Evolutionary conservation across 35 echinoderm and acorn worm species (phyloP).

Genomic region (Antedon bifida): DNA sequence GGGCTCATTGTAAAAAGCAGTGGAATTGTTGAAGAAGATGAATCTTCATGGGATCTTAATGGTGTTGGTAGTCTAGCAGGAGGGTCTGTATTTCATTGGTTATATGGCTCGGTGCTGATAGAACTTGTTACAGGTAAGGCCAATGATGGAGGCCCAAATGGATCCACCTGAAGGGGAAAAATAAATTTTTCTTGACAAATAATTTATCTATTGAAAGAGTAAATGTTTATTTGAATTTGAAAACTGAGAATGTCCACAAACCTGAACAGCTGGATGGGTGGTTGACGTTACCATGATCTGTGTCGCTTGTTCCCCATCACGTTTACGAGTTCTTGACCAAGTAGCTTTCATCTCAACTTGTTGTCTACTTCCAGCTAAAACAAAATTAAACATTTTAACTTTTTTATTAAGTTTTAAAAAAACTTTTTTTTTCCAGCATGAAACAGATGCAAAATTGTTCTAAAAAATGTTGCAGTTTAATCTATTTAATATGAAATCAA

Average conservation of each 20-base stretch:
- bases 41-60: too few species aligned
- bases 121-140: conserved; percentile 32
- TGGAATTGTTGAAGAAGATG: too few species aligned
- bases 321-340: conserved; percentile 62
- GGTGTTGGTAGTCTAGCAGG: too few species aligned
- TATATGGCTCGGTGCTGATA: neutral
- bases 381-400: conserved; percentile 2
- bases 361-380: conserved; percentile 37
- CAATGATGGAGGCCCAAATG: conserved; percentile 80
- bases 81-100: too few species aligned
- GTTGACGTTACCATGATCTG: conserved; percentile 75
- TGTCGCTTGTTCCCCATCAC: conserved; percentile 58
- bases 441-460: too few species aligned
- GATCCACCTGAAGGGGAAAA: conserved; percentile 52
- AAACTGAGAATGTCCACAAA: neutral
- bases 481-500: neutral
- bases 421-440: neutral
- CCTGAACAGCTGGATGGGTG: conserved; percentile 63
- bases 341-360: conserved; percentile 86
- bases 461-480: neutral
- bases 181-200: neutral
- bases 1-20: too few species aligned
- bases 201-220: neutral
- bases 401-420: neutral
- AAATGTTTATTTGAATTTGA: neutral